A percentile compares a stretch with the other conserved stretches of the same genome.
These are phyloP conservation scores for Aphaenogaster ashmeadi DNA, from an alignment of 1,140 invertebrate species.

Conservation along the genomic window DNA sequence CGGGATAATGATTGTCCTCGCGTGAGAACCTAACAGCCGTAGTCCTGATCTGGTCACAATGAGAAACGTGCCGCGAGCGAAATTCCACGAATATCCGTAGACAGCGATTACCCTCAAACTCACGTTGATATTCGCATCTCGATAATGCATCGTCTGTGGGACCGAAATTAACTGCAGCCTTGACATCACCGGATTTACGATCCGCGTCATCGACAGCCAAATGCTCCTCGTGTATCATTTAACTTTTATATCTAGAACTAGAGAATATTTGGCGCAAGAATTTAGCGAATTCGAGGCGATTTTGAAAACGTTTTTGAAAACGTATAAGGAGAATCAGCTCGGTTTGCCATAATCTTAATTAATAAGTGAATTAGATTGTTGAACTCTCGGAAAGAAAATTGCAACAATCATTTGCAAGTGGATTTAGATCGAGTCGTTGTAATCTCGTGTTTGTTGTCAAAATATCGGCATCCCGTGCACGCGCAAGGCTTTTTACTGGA, in stretches of 20 bases:
- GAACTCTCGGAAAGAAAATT: not conserved
- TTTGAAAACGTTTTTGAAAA: not conserved
- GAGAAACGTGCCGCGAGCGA: conserved; percentile 75
- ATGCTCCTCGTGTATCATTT: not conserved
- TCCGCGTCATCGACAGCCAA: not conserved
- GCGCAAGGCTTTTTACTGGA: not conserved
- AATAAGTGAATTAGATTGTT: not conserved
- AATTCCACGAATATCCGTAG: conserved; percentile 67
- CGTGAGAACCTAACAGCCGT: conserved; percentile 80
- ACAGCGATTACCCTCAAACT: conserved; percentile 47
- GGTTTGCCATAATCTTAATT: not conserved
- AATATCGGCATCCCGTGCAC: conserved; percentile 16
- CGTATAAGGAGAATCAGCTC: not conserved
- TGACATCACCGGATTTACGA: not conserved
- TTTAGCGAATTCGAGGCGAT: not conserved
- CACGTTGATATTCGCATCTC: conserved; percentile 58
- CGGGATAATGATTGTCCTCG: conserved; percentile 78
- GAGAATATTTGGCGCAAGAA: not conserved
- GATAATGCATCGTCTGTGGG: conserved; percentile 19
- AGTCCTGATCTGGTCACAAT: conserved; percentile 74
- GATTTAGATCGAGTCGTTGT: not conserved
- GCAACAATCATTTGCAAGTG: not conserved
- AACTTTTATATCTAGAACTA: not conserved
- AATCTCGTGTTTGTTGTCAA: not conserved
- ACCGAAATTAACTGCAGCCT: conserved; percentile 44